A percentile compares a stretch with the other conserved stretches of the same genome.
phyloP scores from a whole-genome alignment of 2,888 invertebrate species.

The Amiota mariae region DNA sequence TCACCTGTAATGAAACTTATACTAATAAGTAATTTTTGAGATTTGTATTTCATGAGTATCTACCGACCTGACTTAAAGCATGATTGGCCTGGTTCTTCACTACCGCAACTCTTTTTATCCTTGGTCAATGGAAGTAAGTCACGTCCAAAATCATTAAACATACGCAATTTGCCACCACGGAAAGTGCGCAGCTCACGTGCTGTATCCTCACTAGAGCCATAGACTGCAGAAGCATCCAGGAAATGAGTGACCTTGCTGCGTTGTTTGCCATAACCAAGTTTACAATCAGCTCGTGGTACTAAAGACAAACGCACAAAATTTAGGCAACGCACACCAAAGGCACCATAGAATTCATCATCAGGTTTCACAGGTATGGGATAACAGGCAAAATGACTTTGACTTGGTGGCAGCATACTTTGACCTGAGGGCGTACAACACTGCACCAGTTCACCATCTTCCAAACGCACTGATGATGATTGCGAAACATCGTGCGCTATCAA shows the following conservation, averaged over 20 bases:
- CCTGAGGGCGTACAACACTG: constrained; percentile 83
- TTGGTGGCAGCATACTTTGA: constrained; percentile 73
- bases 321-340: constrained; percentile 79
- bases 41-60: constrained; percentile 21
- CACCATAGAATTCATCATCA: constrained; percentile 78
- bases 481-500: constrained; percentile 85
- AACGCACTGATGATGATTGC: constrained; percentile 81
- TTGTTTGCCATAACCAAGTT: constrained; percentile 82
- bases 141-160: constrained; percentile 80
- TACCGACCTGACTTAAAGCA: constrained; percentile 78
- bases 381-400: constrained; percentile 80
- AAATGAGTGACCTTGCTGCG: constrained; percentile 80
- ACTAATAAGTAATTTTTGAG: background rate
- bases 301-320: constrained; percentile 83
- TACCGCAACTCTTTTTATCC: constrained; percentile 79
- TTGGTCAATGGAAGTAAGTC: constrained; percentile 79
- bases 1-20: constrained; percentile 77
- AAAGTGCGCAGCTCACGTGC: constrained; percentile 77
- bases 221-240: constrained; percentile 83
- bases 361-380: constrained; percentile 78
- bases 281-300: constrained; percentile 80
- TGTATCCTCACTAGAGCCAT: constrained; percentile 80
- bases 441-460: constrained; percentile 80
- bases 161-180: constrained; percentile 78
- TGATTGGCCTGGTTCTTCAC: constrained; percentile 76